phyloP scores from a whole-genome alignment of 2,888 invertebrate species.

The Conistra vaccinii region DNA sequence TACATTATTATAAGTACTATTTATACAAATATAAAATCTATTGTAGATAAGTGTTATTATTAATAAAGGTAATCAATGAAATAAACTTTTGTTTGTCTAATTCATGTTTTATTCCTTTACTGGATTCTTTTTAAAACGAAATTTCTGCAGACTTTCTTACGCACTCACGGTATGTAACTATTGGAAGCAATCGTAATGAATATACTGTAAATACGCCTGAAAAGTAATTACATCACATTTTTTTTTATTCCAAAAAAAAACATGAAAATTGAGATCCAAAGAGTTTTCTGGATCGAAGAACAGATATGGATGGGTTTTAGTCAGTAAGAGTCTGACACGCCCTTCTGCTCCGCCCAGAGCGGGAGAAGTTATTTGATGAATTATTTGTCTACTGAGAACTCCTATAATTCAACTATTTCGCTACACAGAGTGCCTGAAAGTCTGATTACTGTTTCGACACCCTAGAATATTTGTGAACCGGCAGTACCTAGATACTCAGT shows the following conservation, averaged over 20 bases:
- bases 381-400: too few relatives aligned
- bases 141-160: neutral
- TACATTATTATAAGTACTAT: slow-evolving; percentile 53
- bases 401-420: neutral
- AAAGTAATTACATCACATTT: too few relatives aligned
- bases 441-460: too few relatives aligned
- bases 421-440: neutral
- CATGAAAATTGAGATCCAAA: neutral
- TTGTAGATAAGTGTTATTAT: slow-evolving; percentile 68
- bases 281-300: neutral
- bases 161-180: neutral
- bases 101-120: slow-evolving; percentile 58
- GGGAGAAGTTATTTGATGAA: too few relatives aligned
- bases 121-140: neutral
- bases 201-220: neutral
- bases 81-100: slow-evolving; percentile 72
- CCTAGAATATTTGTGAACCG: neutral
- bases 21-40: slow-evolving; percentile 51
- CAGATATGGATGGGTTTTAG: too few relatives aligned
- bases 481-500: neutral
- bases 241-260: too few relatives aligned
- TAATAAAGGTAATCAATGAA: slow-evolving; percentile 72
- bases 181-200: neutral
- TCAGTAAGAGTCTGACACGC: too few relatives aligned
- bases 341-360: too few relatives aligned